Base-by-base conservation (phyloP, 2,888 invertebrate genomes). In the Eupithecia subumbrata region DNA sequence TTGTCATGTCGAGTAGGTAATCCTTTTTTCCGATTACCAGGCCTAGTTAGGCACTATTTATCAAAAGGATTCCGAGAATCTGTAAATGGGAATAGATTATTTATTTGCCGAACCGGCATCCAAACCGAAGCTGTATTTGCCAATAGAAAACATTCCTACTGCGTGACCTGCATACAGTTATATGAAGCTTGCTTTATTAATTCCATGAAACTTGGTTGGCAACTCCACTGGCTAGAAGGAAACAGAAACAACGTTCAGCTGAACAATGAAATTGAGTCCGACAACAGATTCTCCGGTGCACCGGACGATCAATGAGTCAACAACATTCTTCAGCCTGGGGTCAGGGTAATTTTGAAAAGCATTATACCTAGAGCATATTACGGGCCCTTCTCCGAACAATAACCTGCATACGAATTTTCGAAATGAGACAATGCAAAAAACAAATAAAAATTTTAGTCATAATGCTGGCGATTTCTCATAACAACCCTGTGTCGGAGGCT, bases 401-500 rank as follows among this genome's bases (percentile, higher is more conserved):
- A 90, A 89, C 89, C 86, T 87, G 82, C 80, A 84, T 84, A 88
- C 88, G 89, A 45, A 90, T 90, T 90, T 91, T 87, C 86, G 82
- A 91, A 91, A 89, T 86, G 88, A 91, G 90, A 91, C 91, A 91
- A 91, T 91, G 90, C 90, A 88, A 90, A 91, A 90, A 89, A 88
- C 85, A 84, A 85, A 86, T 86, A 89, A 90, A 89, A 91, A 89
- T 87, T 87, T 81, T 81, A 89, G 87, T 88, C 89, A 90, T 91
- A 91, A 92, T 88, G 88, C 86, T 87, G 87, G 90, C 89, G 91
- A 92, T 93, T 92, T 93, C 93, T 93, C 90, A 91, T 90, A 92
- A 91, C 93, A 92, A 92, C 92, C 94, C 92, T 92, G 90, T 90
- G 89, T 92, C 83, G 92, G 88, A 95, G 94, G 94, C 92, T 94